phyloP scores from a whole-genome alignment of 1,140 invertebrate genomes.

The Drosophila mauritiana region DNA sequence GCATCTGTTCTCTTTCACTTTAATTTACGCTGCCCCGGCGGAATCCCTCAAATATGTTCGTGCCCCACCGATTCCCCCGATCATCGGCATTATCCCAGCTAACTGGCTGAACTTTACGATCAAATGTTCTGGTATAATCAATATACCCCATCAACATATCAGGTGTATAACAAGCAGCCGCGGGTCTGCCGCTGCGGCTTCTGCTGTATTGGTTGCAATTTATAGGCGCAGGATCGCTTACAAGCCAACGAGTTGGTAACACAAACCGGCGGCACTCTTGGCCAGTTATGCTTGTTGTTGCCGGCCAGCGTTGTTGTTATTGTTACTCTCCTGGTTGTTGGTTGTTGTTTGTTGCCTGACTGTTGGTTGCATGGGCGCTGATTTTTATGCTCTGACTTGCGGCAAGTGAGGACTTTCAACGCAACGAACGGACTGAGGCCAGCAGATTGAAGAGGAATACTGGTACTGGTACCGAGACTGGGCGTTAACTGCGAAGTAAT shows the following conservation, averaged over 20 bases:
- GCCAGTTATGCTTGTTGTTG: conserved; percentile 26
- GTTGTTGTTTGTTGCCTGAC: conserved; percentile 7
- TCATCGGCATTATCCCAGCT: neutral
- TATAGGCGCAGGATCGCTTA: conserved; percentile 80
- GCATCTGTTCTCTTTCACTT: conserved; percentile 43
- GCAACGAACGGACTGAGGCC: conserved; percentile 37
- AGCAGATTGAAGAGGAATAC: conserved; percentile 1
- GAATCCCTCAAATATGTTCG: conserved; percentile 25
- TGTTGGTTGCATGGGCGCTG: conserved; percentile 49
- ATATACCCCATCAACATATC: conserved; percentile 47
- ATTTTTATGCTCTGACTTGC: conserved; percentile 51
- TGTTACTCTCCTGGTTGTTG: neutral
- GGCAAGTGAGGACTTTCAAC: conserved; percentile 54
- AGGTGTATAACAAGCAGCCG: conserved; percentile 76
- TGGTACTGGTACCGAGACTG: conserved; percentile 51
- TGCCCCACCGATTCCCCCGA: neutral
- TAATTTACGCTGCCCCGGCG: conserved; percentile 26
- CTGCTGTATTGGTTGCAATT: conserved; percentile 73
- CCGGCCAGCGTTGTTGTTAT: too few relatives aligned
- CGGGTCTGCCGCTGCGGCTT: conserved; percentile 49
- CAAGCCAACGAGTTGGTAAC: conserved; percentile 79
- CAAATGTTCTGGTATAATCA: conserved; percentile 37
- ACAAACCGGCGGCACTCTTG: conserved; percentile 71
- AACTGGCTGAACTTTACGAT: conserved; percentile 6
- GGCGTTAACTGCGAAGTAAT: conserved; percentile 81